These are phyloP conservation scores for Andricus grossulariae DNA, from an alignment of 1,140 invertebrate species.

Conservation along the genomic window DNA sequence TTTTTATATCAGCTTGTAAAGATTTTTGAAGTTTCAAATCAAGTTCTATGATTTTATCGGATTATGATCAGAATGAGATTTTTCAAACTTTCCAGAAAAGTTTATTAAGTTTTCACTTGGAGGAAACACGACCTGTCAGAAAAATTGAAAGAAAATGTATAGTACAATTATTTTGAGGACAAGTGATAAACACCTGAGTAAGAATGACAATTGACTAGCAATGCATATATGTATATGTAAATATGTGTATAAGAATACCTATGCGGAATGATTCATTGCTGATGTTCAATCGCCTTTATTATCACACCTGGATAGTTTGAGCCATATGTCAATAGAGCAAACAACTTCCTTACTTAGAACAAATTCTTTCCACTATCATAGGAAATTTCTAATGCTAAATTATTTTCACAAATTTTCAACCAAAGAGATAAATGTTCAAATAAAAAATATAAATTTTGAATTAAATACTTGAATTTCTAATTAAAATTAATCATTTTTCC, in stretches of 20 bases:
- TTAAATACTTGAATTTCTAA: no score
- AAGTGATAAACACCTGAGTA: not conserved
- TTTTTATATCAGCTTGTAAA: no score
- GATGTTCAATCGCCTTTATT: slow-evolving; percentile 16
- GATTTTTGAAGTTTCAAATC: no score
- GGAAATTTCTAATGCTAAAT: not conserved
- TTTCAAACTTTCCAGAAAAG: slow-evolving; percentile 77
- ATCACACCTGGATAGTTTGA: slow-evolving; percentile 11
- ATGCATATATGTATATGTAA: not conserved
- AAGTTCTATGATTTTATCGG: no score
- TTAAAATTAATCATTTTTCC: no score
- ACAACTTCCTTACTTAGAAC: not conserved
- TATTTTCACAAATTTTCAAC: not conserved
- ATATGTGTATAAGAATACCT: not conserved
- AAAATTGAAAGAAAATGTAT: not conserved
- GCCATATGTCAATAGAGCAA: not conserved
- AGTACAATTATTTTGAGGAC: slow-evolving; percentile 4
- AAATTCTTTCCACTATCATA: not conserved
- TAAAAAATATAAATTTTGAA: no score
- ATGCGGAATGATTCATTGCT: slow-evolving; percentile 14
- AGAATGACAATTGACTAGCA: slow-evolving; percentile 8
- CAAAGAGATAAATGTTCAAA: no score
- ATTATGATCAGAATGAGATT: slow-evolving; percentile 62
- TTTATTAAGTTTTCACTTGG: not conserved
- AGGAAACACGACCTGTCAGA: not conserved